Conservation (phyloP, 2,797 vertebrate genomes). For the Yasuhikotakia modesta region DNA sequence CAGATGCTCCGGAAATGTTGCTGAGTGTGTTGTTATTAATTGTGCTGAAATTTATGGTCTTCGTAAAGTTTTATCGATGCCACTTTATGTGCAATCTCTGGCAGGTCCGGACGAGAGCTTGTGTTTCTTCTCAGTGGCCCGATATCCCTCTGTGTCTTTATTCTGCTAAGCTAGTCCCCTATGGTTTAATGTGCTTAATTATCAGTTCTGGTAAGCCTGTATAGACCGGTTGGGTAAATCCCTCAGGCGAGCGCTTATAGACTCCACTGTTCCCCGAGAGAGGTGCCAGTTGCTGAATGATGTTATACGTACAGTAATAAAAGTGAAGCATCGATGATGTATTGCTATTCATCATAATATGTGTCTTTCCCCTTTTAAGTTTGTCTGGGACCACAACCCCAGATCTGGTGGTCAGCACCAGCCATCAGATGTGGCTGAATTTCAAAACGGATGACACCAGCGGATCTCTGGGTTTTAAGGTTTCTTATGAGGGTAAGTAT, state of each 20-base stretch:
- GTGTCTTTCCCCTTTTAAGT: constrained; percentile 68
- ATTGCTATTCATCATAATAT: neutral
- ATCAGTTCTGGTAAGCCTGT: constrained; percentile 42
- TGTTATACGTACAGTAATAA: constrained; percentile 2
- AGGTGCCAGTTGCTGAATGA: constrained; percentile 16
- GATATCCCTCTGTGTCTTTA: constrained; percentile 34
- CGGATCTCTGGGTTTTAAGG: constrained; percentile 94
- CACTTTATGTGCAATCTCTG: constrained; percentile 66
- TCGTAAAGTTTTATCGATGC: constrained; percentile 79
- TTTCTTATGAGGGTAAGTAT: constrained; percentile 89
- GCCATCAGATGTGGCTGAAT: constrained; percentile 98
- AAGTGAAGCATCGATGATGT: neutral
- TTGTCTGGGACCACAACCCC: constrained; percentile 92
- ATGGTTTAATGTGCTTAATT: constrained; percentile 58
- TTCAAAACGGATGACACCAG: constrained; percentile 97
- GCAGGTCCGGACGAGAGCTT: constrained; percentile 52
- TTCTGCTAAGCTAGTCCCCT: constrained; percentile 43
- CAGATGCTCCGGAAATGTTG: constrained; percentile 76
- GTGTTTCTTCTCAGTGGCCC: constrained; percentile 36
- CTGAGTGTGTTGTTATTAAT: constrained; percentile 77
- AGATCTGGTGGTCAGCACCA: constrained; percentile 96
- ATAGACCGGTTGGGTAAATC: constrained; percentile 8
- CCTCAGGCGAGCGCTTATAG: neutral
- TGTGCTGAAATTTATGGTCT: constrained; percentile 72
- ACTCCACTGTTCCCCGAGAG: constrained; percentile 25